Evolutionary conservation across 2,113 vertebrate species (phyloP), one percentile per base, ranked within the genome.

Genomic region (Galeopterus variegatus): DNA sequence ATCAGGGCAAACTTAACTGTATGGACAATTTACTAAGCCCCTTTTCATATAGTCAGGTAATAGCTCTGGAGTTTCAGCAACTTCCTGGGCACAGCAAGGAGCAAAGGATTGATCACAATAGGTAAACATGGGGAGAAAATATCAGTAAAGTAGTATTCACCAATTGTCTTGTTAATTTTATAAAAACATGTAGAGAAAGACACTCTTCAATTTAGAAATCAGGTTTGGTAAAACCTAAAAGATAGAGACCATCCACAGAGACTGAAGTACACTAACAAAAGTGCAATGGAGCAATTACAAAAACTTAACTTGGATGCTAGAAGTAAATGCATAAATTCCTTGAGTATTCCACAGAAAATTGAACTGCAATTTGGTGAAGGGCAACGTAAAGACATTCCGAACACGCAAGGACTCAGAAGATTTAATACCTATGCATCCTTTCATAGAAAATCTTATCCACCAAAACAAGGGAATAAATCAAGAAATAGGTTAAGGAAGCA

Each of bases 391-490:
- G 69, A 80, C 50, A 56, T 62, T 50, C 10, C 19, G 18, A 56
- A 54, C 15, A 60, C 14, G 31, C 31, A 48, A 56, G 33, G 86
- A 33, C 45, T 90, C 60, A 33, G 64, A 93, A 85, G 72, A 82
- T 65, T 82, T 64, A 90, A 31, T 10, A 72, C n/a, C 21, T 58
- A 41, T 13, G 56, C 48, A 13, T 86, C 52, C 14, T 65, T 93
- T 82, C 52, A n/a, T 54, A 54, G 69, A 80, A 28, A 81, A 41
- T 73, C 31, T 24, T 62, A 62, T 83, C 58, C 56, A 94, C 72
- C 70, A 81, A 93, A 86, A 86, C 58, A 92, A 92, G 7, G 36
- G 41, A 83, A 48, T 69, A 92, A 95, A 86, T 97, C 62, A 93
- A 92, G 56, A 83, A 60, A 73, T 2, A 86, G 56, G 93, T 65